phyloP scores from a whole-genome alignment of 2,113 vertebrate species.

The Ginglymostoma cirratum region DNA sequence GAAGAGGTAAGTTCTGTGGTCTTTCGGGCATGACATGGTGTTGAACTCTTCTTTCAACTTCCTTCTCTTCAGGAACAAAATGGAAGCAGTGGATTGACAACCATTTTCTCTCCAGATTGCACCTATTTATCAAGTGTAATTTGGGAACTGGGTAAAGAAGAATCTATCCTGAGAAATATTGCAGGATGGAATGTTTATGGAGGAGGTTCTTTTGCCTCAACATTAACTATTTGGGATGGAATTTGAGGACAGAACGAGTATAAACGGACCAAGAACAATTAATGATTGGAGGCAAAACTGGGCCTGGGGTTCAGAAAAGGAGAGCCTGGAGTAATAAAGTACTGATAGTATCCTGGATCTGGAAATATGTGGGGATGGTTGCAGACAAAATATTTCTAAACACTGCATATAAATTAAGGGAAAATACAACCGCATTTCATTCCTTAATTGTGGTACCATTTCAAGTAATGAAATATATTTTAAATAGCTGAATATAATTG shows the following conservation, averaged over 20 bases:
- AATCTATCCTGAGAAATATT: not conserved
- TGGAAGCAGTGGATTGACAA: not conserved
- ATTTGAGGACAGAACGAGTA: not conserved
- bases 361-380: not conserved
- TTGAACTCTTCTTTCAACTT: too few relatives aligned
- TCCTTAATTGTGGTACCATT: not conserved
- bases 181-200: not conserved
- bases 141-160: not conserved
- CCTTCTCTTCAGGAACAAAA: not conserved
- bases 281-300: not conserved
- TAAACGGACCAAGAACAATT: not conserved
- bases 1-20: too few relatives aligned
- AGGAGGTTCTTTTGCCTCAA: not conserved
- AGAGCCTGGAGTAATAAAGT: not conserved
- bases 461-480: not conserved
- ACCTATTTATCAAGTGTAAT: not conserved
- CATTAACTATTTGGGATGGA: not conserved
- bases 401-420: not conserved
- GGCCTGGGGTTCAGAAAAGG: not conserved
- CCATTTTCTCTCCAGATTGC: not conserved
- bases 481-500: not conserved
- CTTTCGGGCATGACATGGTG: too few relatives aligned
- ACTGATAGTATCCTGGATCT: not conserved
- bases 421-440: not conserved
- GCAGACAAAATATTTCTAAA: not conserved